A percentile compares a stretch with the other conserved stretches of the same genome.
Evolutionary conservation across 2,113 vertebrate species (phyloP).

Genomic region (Bos indicus): DNA sequence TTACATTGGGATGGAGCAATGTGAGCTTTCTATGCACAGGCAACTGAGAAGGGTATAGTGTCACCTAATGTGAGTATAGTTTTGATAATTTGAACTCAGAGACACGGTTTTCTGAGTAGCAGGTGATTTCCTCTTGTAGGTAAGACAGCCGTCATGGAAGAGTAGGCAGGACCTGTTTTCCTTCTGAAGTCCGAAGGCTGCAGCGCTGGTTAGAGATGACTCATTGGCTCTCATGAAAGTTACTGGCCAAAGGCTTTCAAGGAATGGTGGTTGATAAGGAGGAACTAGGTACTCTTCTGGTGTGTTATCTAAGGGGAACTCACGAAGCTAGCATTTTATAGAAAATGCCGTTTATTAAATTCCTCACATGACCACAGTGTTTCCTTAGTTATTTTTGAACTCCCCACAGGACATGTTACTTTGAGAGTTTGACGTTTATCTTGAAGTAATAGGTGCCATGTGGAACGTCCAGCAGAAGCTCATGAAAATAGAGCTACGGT

Average conservation of each 20-base stretch:
- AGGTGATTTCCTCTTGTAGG: slow-evolving; percentile 27
- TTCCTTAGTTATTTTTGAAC: slow-evolving; percentile 14
- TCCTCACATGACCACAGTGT: slow-evolving; percentile 4
- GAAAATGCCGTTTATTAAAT: slow-evolving; percentile 15
- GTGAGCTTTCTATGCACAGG: neutral
- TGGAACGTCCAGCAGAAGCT: neutral
- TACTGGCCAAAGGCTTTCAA: slow-evolving; percentile 59
- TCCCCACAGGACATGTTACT: neutral
- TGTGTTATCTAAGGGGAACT: slow-evolving; percentile 54
- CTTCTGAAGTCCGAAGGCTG: neutral
- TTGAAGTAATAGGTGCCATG: neutral
- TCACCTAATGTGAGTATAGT: neutral
- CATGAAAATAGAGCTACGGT: neutral
- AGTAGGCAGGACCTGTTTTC: slow-evolving; percentile 28
- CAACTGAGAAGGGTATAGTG: neutral
- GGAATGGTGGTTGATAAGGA: slow-evolving; percentile 58
- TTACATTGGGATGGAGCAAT: neutral
- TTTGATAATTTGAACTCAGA: neutral
- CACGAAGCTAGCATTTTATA: slow-evolving; percentile 28
- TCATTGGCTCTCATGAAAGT: slow-evolving; percentile 35
- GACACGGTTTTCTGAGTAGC: neutral
- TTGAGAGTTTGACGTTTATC: neutral
- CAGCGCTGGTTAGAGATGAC: slow-evolving; percentile 45
- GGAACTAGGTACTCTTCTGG: slow-evolving; percentile 56
- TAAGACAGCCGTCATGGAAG: neutral